These are phyloP conservation scores for Notechis scutatus DNA, from an alignment of 2,113 vertebrate genomes.

Conservation along the genomic window DNA sequence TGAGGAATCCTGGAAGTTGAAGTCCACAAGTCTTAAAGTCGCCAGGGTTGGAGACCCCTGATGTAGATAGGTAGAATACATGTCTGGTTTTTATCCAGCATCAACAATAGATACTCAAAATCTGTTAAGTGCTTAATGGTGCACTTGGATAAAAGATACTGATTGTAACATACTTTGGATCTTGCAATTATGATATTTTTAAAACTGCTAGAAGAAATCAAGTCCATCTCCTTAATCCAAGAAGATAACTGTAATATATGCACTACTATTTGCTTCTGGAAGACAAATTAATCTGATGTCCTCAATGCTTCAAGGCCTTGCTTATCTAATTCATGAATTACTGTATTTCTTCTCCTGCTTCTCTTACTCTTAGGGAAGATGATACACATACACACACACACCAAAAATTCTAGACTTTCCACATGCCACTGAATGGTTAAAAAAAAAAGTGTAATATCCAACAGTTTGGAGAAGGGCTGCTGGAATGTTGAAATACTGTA, in stretches of 20 bases:
- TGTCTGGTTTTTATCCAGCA: not conserved
- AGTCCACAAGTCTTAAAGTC: too few species aligned
- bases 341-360: not conserved
- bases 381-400: not conserved
- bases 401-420: not conserved
- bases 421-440: not conserved
- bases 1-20: too few species aligned
- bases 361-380: not conserved
- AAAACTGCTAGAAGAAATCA: not conserved
- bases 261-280: not conserved
- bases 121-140: not conserved
- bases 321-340: not conserved
- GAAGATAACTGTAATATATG: not conserved
- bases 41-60: too few species aligned
- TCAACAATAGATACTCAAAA: not conserved
- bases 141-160: not conserved
- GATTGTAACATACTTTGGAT: not conserved
- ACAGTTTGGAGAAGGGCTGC: not conserved
- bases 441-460: not conserved
- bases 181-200: not conserved
- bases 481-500: not conserved
- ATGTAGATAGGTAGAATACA: not conserved
- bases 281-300: not conserved
- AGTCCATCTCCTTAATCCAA: not conserved
- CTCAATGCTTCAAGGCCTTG: not conserved